Evolutionary conservation across 1,140 invertebrate genomes (phyloP).

Genomic region (Sycophaga agraensis): DNA sequence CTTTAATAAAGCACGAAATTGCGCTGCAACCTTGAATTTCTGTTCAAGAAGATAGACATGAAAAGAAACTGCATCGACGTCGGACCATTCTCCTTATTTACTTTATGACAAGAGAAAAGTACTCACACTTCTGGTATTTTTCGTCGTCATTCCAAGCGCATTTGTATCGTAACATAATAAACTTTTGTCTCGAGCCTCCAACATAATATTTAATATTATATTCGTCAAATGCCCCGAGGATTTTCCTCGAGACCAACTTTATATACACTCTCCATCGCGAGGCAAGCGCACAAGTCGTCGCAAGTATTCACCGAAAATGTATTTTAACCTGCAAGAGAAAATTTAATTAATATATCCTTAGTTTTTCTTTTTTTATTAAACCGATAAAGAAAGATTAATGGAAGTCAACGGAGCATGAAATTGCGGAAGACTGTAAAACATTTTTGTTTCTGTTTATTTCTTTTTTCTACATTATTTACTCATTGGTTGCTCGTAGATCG

Average conservation of each 20-base stretch:
- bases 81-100: too few species aligned
- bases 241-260: conserved; percentile 23
- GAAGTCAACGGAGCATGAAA: not conserved
- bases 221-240: not conserved
- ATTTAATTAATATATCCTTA: conserved; percentile 13
- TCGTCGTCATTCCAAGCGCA: conserved; percentile 43
- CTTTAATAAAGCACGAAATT: too few species aligned
- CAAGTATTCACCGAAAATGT: conserved; percentile 31
- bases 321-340: conserved; percentile 29
- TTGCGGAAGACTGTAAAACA: conserved; percentile 13
- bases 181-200: conserved; percentile 21
- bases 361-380: not conserved
- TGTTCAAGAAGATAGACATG: too few species aligned
- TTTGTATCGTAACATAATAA: conserved; percentile 34
- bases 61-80: too few species aligned
- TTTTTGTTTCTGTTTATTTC: not conserved
- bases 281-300: conserved; percentile 27
- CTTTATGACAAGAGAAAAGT: too few species aligned
- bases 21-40: too few species aligned
- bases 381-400: not conserved
- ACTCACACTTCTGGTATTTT: conserved; percentile 10
- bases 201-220: conserved; percentile 11
- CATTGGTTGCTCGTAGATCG: conserved; percentile 32
- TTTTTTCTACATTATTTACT: conserved; percentile 4
- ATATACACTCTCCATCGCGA: conserved; percentile 21